Base-by-base conservation (phyloP, 2,888 invertebrate genomes). In the Mimas tiliae region DNA sequence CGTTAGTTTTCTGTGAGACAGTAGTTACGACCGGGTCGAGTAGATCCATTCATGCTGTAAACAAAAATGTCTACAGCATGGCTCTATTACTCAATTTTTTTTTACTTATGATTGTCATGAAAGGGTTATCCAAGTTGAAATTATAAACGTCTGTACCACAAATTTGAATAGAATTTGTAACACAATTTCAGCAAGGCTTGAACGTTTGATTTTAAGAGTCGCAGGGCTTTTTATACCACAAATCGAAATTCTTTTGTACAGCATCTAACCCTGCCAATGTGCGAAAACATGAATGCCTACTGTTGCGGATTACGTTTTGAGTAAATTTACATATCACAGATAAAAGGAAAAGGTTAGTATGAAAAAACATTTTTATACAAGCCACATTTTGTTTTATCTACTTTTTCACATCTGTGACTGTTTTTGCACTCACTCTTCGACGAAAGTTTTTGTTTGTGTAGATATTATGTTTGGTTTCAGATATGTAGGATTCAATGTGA, bases 291-390 rank as follows among this genome's bases (percentile, higher is more conserved):
- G 67, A 52, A 53, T 62, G 64, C 64, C 62, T 65, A 63, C 69
- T 65, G 63, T 65, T 67, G 67, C 63, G 71, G 71, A 71, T 73
- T 71, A 70, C 68, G 63, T 66, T 72, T 69, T 67, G 69, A 72
- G 64, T 65, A 71, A 73, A 74, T 75, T 71, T 72, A 73, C 73
- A 75, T 74, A 68, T 52, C 51, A 64, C 66, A 64, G 53, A 65
- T 63, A 62, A 70, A 70, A 67, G 70, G 65, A 58, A 67, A 67
- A 69, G 16, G 69, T 67, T 67, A 65, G 69, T 55, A 68, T 68
- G 70, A 70, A 63, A 63, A 51, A 51, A 7, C 48, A 48, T 33
- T 63, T 63, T 51, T 51, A 50, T 33, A 50, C 16, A 34, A 34
- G 33, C 34, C 12, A 38, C 50, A 63, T 63, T 63, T 63, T 42